Evolutionary conservation across 2,113 vertebrate species (phyloP).

Genomic region (Camelus dromedarius): DNA sequence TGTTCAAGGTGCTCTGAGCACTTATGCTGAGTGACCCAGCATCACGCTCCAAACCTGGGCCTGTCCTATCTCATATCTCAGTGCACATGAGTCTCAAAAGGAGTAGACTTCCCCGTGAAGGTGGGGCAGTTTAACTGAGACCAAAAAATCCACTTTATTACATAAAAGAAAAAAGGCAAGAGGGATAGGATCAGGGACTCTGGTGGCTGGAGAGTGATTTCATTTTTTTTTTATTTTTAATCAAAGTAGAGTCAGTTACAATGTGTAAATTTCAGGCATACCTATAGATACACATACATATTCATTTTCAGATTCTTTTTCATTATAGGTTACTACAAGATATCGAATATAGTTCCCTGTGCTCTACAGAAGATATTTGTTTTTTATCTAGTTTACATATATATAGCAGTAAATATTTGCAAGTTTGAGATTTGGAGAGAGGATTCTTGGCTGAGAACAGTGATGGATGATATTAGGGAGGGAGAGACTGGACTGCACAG

Average conservation of each 20-base stretch:
- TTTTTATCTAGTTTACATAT: too few species aligned
- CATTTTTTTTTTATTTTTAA: too few species aligned
- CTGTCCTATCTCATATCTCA: neutral
- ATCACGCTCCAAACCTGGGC: neutral
- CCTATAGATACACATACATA: too few species aligned
- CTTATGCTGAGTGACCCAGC: neutral
- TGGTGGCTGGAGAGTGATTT: neutral
- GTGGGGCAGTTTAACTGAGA: neutral
- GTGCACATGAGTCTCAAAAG: neutral
- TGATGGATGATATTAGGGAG: neutral
- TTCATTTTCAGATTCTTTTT: too few species aligned
- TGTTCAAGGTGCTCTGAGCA: neutral
- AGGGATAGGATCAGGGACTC: neutral
- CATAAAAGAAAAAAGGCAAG: neutral
- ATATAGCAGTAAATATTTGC: too few species aligned
- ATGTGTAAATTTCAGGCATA: too few species aligned
- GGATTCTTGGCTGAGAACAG: neutral
- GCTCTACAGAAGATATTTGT: too few species aligned
- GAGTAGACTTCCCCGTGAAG: neutral
- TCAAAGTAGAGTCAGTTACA: too few species aligned
- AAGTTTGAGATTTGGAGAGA: too few species aligned
- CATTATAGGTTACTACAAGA: too few species aligned
- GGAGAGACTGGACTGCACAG: neutral
- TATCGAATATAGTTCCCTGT: too few species aligned
- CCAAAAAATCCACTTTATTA: neutral